phyloP scores from a whole-genome alignment of 2,797 vertebrate genomes.

The Coluber constrictor region DNA sequence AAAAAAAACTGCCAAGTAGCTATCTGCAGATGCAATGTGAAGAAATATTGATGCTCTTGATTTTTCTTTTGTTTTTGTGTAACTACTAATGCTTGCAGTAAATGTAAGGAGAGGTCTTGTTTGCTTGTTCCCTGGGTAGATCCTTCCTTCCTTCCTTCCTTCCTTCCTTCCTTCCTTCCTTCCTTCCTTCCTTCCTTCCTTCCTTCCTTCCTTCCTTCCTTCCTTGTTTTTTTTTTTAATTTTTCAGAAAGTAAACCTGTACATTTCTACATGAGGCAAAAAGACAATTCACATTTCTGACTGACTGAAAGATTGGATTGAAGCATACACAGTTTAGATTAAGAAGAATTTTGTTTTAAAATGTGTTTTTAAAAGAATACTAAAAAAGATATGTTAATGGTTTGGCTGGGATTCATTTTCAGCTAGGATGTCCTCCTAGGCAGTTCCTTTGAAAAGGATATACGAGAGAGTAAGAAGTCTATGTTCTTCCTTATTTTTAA shows the following conservation, averaged over 20 bases:
- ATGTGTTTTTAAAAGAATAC: not conserved
- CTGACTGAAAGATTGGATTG: not conserved
- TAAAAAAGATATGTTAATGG: not conserved
- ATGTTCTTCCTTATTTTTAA: not conserved
- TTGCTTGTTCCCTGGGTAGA: not conserved
- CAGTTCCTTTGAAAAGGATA: not conserved
- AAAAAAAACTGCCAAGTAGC: not conserved
- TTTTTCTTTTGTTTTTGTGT: not conserved
- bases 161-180: not conserved
- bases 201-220: not conserved
- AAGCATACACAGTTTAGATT: not conserved
- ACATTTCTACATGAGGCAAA: not conserved
- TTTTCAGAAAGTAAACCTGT: not conserved
- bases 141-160: not conserved
- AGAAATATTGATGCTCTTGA: not conserved
- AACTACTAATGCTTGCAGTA: not conserved
- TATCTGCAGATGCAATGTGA: not conserved
- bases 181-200: not conserved
- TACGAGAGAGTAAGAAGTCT: not conserved
- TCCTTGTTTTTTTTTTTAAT: not conserved
- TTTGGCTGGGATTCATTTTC: not conserved
- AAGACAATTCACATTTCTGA: not conserved
- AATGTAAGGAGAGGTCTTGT: not conserved
- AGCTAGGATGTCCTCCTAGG: not conserved
- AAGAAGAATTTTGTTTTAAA: not conserved